Evolutionary conservation across 2,888 invertebrate species (phyloP), one percentile per base, ranked within the genome.

Genomic region (Sesia apiformis): DNA sequence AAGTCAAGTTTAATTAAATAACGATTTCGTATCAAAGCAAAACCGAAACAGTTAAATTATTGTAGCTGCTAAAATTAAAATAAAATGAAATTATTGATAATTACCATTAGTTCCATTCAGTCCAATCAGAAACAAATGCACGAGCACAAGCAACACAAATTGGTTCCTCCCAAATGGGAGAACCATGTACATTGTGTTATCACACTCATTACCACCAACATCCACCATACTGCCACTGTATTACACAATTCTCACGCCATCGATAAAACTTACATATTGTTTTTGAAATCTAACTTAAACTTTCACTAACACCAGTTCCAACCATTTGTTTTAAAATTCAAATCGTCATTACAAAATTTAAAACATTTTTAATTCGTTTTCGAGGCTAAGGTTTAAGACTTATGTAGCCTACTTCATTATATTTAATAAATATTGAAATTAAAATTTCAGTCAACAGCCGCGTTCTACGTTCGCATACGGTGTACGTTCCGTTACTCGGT

Each of bases 21-120:
- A 23, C 23, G 23, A 23, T 23, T 23, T 23, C 2, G 23, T 23
- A 23, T 23, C 23, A 23, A 23, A 23, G 23, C 23, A 23, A 23
- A 23, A 23, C 23, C 23, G 2, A 23, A 23, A 23, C 23, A 23
- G 23, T 1, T 23, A 23, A 23, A 23, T 23, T 23, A 23, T 23
- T 23, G 23, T 23, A 23, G 23, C 23, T 23, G 23, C 23, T 23
- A 23, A 23, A 23, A 23, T 23, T 23, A 23, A 23, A 46, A 7
- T 3, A 46, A 46, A 1, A 4, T 8, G n/a, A 2, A n/a, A 52
- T 4, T 6, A 40, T 39, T 52, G 39, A 73, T 72, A 79, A 64
- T 84, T 81, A 88, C 88, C 88, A 85, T 88, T 88, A 60, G 88
- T 89, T 66, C 88, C 88, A 74, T 89, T 86, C 73, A 89, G 82